Percentiles rank a stretch among this genome's conserved stretches.
Evolutionary conservation across 1,140 invertebrate species (phyloP).

Genomic region (Saxidomus purpurata): DNA sequence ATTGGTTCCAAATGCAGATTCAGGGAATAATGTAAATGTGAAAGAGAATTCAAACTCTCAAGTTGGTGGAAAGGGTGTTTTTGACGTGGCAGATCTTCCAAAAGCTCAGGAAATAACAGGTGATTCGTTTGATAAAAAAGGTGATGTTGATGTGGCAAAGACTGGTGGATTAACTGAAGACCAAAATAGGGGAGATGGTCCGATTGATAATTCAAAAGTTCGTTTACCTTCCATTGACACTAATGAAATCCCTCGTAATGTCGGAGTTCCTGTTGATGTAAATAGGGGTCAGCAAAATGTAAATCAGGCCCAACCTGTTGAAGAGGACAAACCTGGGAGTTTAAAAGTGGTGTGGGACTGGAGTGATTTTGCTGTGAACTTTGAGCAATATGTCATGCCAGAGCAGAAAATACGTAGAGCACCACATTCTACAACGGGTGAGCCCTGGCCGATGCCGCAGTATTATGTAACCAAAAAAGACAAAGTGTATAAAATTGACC

Average conservation of each 20-base stretch:
- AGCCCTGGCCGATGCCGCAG: slow-evolving; percentile 85
- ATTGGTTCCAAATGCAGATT: not conserved
- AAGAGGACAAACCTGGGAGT: slow-evolving; percentile 68
- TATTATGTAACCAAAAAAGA: slow-evolving; percentile 82
- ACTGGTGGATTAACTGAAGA: not conserved
- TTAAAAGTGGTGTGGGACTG: slow-evolving; percentile 82
- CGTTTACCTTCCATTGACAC: not conserved
- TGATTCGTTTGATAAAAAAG: slow-evolving; percentile 25
- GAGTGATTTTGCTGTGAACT: slow-evolving; percentile 82
- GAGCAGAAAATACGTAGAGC: slow-evolving; percentile 82
- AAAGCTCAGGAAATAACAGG: not conserved
- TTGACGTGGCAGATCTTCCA: slow-evolving; percentile 17
- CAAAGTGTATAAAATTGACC: slow-evolving; percentile 74
- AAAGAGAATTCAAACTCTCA: not conserved
- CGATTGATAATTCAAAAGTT: not conserved
- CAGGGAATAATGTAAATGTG: not conserved
- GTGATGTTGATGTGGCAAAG: not conserved
- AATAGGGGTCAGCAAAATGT: slow-evolving; percentile 17
- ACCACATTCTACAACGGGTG: slow-evolving; percentile 80
- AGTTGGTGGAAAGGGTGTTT: slow-evolving; percentile 24
- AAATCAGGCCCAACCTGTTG: not conserved
- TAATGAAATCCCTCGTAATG: slow-evolving; percentile 20
- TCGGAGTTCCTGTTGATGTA: not conserved
- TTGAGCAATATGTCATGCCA: slow-evolving; percentile 81
- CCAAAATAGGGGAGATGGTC: not conserved